phyloP scores from a whole-genome alignment of 2,888 invertebrate species.

The Rhorus exstirpatorius region DNA sequence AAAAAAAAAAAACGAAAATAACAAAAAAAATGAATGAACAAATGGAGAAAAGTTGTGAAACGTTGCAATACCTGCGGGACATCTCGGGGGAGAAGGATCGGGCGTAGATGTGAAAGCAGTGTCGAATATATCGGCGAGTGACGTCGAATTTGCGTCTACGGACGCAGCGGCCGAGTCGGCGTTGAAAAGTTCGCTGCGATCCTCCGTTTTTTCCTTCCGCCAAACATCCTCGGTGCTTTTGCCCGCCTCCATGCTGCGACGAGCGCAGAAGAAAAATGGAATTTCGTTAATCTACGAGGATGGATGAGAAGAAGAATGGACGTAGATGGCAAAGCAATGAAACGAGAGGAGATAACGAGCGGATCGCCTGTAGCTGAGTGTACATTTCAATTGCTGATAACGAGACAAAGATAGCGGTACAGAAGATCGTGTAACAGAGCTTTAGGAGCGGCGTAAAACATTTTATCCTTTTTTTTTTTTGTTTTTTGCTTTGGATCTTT shows the following conservation, averaged over 20 bases:
- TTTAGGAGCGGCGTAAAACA: neutral
- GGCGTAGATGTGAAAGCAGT: constrained; percentile 89
- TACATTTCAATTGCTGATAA: constrained; percentile 42
- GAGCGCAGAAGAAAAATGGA: neutral
- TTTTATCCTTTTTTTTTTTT: neutral
- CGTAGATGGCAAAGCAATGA: neutral
- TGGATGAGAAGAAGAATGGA: neutral
- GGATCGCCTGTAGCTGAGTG: constrained; percentile 13
- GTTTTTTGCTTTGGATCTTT: neutral
- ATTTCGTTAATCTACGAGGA: neutral
- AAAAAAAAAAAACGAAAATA: no score
- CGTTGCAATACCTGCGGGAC: constrained; percentile 79
- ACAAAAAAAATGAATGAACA: no score
- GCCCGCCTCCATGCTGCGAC: constrained; percentile 81
- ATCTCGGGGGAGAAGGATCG: constrained; percentile 85
- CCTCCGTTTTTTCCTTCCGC: constrained; percentile 81
- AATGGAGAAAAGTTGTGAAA: neutral
- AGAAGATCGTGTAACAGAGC: neutral
- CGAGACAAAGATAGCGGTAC: neutral
- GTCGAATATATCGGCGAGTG: constrained; percentile 89
- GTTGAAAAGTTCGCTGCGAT: constrained; percentile 78
- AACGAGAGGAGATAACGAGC: constrained; percentile 33
- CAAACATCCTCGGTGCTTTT: constrained; percentile 81
- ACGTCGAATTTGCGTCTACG: constrained; percentile 84
- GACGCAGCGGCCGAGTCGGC: constrained; percentile 78